Conservation (phyloP, 1,140 invertebrate species). For the Diorhabda elongata region DNA sequence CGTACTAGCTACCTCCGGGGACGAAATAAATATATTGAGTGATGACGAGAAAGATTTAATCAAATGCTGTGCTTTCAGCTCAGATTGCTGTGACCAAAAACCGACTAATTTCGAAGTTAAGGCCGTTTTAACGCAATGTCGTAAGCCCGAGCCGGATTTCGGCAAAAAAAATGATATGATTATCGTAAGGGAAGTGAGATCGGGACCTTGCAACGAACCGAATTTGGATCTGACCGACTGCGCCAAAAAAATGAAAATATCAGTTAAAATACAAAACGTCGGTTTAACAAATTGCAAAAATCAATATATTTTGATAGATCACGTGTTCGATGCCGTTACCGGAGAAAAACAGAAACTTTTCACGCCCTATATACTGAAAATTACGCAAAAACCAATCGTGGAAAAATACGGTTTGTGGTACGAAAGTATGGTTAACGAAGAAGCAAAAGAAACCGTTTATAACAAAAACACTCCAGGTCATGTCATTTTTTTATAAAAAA, state of each 20-base stretch:
- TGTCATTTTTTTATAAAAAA: no score
- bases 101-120: slow-evolving; percentile 41
- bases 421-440: slow-evolving; percentile 47
- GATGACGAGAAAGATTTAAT: slow-evolving; percentile 7
- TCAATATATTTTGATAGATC: slow-evolving; percentile 50
- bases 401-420: slow-evolving; percentile 48
- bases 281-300: slow-evolving; percentile 41
- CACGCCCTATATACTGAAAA: slow-evolving; percentile 49
- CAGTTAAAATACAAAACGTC: slow-evolving; percentile 37
- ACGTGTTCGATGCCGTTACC: slow-evolving; percentile 46
- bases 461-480: slow-evolving; percentile 42
- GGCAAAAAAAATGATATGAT: slow-evolving; percentile 10
- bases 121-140: slow-evolving; percentile 36
- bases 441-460: slow-evolving; percentile 48
- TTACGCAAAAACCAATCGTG: slow-evolving; percentile 46
- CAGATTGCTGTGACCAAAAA: slow-evolving; percentile 13
- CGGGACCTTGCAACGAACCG: slow-evolving; percentile 15
- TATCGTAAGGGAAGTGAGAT: slow-evolving; percentile 6
- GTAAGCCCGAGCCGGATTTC: slow-evolving; percentile 10
- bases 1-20: no score
- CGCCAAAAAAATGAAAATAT: slow-evolving; percentile 39
- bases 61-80: slow-evolving; percentile 6
- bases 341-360: slow-evolving; percentile 44
- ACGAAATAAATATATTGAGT: not conserved
- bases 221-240: slow-evolving; percentile 33